Evolutionary conservation across 1,140 invertebrate species (phyloP).

Genomic region (Drosophila rhopaloa): DNA sequence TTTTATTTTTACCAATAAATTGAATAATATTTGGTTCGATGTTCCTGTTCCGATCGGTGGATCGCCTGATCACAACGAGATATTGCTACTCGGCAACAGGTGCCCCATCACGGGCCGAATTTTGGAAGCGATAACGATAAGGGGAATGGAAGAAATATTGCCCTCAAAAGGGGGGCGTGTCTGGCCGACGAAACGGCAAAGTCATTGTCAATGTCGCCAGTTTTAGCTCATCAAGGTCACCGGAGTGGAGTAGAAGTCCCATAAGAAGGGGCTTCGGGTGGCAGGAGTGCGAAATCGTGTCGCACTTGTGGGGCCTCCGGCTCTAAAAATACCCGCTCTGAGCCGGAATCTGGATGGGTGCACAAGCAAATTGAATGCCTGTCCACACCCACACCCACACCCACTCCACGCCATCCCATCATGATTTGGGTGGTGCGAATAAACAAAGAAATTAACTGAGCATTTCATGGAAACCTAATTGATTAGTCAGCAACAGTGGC

Average conservation of each 20-base stretch:
- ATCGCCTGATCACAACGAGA: constrained; percentile 32
- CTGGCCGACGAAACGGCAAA: constrained; percentile 15
- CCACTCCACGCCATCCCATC: constrained; percentile 15
- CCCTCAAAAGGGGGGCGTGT: constrained; percentile 40
- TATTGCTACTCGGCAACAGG: constrained; percentile 18
- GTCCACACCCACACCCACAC: neutral
- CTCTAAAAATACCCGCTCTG: constrained; percentile 27
- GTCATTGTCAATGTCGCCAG: constrained; percentile 40
- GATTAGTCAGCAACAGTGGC: constrained; percentile 33
- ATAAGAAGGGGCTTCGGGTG: neutral
- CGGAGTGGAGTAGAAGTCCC: neutral
- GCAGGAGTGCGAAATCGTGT: neutral
- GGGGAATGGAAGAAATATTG: constrained; percentile 15
- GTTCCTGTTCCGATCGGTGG: constrained; percentile 4
- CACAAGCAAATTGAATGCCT: constrained; percentile 15
- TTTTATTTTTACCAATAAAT: neutral
- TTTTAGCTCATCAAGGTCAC: constrained; percentile 13
- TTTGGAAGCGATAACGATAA: constrained; percentile 23
- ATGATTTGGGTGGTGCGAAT: constrained; percentile 22
- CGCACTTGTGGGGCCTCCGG: constrained; percentile 32
- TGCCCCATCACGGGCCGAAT: constrained; percentile 5
- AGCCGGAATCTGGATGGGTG: constrained; percentile 10
- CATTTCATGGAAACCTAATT: constrained; percentile 34
- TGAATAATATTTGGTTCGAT: neutral
- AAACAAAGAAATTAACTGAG: constrained; percentile 31